Conservation (phyloP, 2,888 invertebrate genomes). For the Stenotaenia linearis region DNA sequence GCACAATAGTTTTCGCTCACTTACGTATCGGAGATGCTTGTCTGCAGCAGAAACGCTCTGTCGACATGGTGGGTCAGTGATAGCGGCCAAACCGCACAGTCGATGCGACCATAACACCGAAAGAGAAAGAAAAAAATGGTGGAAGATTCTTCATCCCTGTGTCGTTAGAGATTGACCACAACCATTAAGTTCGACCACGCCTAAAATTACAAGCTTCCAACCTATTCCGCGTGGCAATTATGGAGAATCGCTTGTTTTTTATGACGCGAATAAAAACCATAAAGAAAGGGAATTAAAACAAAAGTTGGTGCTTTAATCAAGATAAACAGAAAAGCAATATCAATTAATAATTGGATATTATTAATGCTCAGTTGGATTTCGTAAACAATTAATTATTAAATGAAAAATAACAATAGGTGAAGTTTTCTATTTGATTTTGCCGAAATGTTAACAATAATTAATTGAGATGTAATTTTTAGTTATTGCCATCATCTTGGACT, state of each 20-base stretch:
- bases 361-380: background rate
- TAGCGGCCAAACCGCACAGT: constrained; percentile 4
- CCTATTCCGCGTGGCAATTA: background rate
- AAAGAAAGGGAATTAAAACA: background rate
- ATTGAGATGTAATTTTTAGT: no score
- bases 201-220: background rate
- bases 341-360: background rate
- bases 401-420: background rate
- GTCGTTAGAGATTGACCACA: background rate
- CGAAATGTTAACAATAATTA: no score
- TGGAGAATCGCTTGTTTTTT: background rate
- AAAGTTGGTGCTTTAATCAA: background rate
- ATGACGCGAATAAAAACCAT: background rate
- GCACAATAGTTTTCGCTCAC: constrained; percentile 1
- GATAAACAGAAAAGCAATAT: background rate
- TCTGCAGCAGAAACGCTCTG: background rate
- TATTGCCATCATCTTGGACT: no score
- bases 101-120: background rate
- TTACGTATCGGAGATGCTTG: background rate
- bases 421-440: no score
- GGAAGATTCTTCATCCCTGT: background rate
- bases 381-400: background rate
- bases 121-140: background rate
- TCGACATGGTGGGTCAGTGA: background rate
- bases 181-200: background rate